A percentile compares a stretch with the other conserved stretches of the same genome.
phyloP scores from a whole-genome alignment of 2,888 invertebrate species.

The Hydrotaea cyrtoneurina region DNA sequence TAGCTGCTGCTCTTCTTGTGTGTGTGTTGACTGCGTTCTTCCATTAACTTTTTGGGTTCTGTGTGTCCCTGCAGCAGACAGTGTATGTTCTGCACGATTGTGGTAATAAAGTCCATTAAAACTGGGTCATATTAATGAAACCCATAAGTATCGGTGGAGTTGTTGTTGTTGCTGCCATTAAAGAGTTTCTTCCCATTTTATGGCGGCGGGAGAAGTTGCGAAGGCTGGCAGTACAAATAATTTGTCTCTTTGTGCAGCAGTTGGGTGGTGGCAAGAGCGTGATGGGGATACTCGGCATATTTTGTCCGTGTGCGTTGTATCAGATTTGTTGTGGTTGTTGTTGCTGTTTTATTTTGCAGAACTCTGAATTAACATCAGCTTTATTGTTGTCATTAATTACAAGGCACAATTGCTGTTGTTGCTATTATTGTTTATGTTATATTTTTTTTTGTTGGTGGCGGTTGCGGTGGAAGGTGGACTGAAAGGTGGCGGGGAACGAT shows the following conservation, averaged over 20 bases:
- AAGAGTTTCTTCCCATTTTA: neutral
- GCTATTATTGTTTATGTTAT: neutral
- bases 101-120: constrained; percentile 51
- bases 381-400: constrained; percentile 40
- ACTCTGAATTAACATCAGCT: constrained; percentile 40
- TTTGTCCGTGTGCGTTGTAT: neutral
- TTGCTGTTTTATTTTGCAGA: neutral
- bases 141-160: constrained; percentile 44
- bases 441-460: neutral
- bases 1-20: neutral
- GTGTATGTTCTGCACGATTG: constrained; percentile 23
- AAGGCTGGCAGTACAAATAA: neutral
- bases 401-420: constrained; percentile 1
- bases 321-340: neutral
- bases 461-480: neutral
- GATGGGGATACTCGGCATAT: too few species aligned
- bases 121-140: constrained; percentile 61
- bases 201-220: neutral
- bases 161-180: neutral
- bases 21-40: neutral
- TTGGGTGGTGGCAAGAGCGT: too few species aligned
- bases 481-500: neutral
- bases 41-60: neutral
- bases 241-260: neutral
- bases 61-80: neutral